Evolutionary conservation across 2,797 vertebrate genomes (phyloP).

Genomic region (Muscicapa comitata): DNA sequence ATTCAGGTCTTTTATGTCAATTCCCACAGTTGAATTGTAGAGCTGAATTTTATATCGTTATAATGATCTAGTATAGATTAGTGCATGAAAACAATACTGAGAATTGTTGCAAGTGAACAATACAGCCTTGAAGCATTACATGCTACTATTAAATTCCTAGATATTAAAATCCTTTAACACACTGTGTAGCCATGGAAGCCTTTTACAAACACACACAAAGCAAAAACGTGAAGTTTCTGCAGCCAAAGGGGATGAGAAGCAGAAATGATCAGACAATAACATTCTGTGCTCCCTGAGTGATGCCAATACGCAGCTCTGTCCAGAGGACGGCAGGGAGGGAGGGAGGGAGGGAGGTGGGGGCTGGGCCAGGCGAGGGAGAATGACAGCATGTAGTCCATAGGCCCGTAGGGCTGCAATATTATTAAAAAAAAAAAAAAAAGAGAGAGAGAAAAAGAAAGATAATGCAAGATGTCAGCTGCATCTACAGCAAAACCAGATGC

Average conservation of each 20-base stretch:
- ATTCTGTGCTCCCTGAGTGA: conserved; percentile 15
- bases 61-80: conserved; percentile 58
- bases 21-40: conserved; percentile 59
- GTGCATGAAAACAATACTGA: conserved; percentile 55
- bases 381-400: conserved; percentile 14
- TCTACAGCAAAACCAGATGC: neutral
- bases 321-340: neutral
- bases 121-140: conserved; percentile 55
- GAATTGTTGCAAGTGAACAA: conserved; percentile 62
- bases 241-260: conserved; percentile 55
- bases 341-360: neutral
- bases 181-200: conserved; percentile 56
- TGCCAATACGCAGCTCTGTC: conserved; percentile 33
- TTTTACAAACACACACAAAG: conserved; percentile 39
- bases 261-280: conserved; percentile 57
- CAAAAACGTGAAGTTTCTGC: conserved; percentile 49
- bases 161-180: conserved; percentile 62
- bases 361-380: neutral
- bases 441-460: neutral
- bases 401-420: conserved; percentile 24
- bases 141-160: conserved; percentile 50
- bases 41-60: conserved; percentile 52
- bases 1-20: conserved; percentile 58
- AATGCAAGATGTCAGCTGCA: neutral
- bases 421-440: neutral